Evolutionary conservation across 2,888 invertebrate genomes (phyloP).

Genomic region (Stegana nigrithorax): DNA sequence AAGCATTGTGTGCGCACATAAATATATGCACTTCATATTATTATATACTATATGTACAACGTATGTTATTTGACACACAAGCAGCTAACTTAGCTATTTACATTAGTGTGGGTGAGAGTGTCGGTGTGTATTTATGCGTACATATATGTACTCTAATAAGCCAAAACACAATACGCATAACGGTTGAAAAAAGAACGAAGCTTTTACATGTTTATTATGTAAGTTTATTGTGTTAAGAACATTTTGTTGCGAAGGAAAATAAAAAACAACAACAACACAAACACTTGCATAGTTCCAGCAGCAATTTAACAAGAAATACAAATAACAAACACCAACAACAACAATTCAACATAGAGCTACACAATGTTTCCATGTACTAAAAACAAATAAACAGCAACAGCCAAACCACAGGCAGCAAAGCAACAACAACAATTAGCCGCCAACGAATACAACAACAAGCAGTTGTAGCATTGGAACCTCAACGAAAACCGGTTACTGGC

Average conservation of each 20-base stretch:
- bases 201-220: constrained; percentile 6
- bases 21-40: too few species aligned
- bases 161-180: too few species aligned
- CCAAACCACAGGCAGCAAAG: too few species aligned
- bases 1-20: background rate
- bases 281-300: background rate
- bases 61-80: too few species aligned
- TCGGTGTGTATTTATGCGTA: constrained; percentile 12
- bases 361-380: background rate
- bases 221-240: constrained; percentile 8
- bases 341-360: background rate
- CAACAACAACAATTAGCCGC: too few species aligned
- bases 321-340: constrained; percentile 7
- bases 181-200: background rate
- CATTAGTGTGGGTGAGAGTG: background rate
- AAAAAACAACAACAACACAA: constrained; percentile 22
- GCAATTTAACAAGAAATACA: background rate
- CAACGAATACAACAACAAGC: background rate
- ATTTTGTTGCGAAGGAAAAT: constrained; percentile 13
- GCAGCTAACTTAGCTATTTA: too few species aligned
- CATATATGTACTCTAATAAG: constrained; percentile 23
- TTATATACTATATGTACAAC: too few species aligned
- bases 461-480: too few species aligned
- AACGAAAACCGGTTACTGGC: too few species aligned
- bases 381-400: background rate